Base-by-base conservation (phyloP, 2,888 invertebrate species). In the Rutpela maculata region DNA sequence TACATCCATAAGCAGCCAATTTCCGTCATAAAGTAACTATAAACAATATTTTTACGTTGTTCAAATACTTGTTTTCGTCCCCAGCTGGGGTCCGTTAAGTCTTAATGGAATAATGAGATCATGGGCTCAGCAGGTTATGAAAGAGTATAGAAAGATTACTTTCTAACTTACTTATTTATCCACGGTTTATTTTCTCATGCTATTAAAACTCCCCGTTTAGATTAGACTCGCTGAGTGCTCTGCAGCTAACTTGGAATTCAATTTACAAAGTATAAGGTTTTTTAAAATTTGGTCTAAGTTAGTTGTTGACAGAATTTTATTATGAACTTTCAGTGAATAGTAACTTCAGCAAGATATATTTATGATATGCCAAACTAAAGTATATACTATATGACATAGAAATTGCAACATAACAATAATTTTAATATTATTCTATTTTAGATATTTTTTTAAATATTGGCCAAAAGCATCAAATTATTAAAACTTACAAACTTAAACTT, bases 101-200 rank as follows among this genome's bases (percentile, higher is more conserved):
- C 56, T 56, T 67, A 67, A 67, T 67, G 67, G 55, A 67, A 67
- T 55, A 67, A 67, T 31, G 18, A 31, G 19, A 65, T 65, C 43
- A 65, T 22, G 22, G 56, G 26, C 67, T n/a, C 67, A 26, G 55
- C 67, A 56, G 56, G 55, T 19, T 55, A 11, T n/a, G 26, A 26
- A 55, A 67, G 55, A 50, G 56, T 55, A 26, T 26, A 26, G 56
- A 26, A 67, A 55, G 55, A 56, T 56, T 67, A 67, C 56, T 55
- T 67, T 18, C 55, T 26, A 67, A 67, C 26, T 67, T 50, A 66
- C 57, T 70, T 57, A 60, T 18, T 69, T 60, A 60, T 35, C 50
- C 59, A 38, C 70, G 43, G 60, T 60, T 60, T 59, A 26, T 60
- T 60, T 43, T 43, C 60, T 35, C 15, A 38, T 19, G 70, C 69